These are phyloP conservation scores for Drosophila elegans DNA, from an alignment of 1,140 invertebrate genomes.

Conservation along the genomic window DNA sequence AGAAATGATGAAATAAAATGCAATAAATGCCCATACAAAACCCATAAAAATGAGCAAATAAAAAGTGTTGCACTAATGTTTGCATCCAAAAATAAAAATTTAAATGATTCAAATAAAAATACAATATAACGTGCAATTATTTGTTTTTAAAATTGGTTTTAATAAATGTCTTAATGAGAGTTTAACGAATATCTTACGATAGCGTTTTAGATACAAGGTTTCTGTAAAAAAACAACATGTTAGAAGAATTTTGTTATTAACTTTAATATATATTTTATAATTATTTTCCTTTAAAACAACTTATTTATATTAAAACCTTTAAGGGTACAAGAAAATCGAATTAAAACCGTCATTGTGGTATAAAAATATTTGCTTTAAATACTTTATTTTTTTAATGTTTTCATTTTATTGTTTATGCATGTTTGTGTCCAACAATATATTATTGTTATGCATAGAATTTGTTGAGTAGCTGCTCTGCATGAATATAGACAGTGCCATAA, in stretches of 20 bases:
- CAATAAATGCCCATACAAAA: constrained; percentile 22
- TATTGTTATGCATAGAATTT: constrained; percentile 55
- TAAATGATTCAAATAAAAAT: background rate
- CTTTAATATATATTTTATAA: too few relatives aligned
- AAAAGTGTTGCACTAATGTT: background rate
- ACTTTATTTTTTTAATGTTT: constrained; percentile 31
- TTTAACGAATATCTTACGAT: background rate
- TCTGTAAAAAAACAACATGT: background rate
- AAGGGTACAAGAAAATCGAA: constrained; percentile 10
- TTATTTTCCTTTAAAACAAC: too few relatives aligned
- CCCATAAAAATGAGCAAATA: constrained; percentile 11
- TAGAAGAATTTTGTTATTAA: background rate
- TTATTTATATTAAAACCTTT: background rate
- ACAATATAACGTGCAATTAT: background rate
- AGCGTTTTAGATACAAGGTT: background rate
- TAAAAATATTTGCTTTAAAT: constrained; percentile 38
- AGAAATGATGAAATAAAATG: constrained; percentile 31
- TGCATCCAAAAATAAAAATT: constrained; percentile 10
- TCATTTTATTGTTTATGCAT: constrained; percentile 39
- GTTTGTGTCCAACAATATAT: constrained; percentile 44
- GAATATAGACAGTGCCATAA: constrained; percentile 43
- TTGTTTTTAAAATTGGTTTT: background rate
- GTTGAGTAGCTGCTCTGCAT: constrained; percentile 41
- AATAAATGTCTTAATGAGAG: background rate
- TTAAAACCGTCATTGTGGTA: background rate